Conservation (phyloP, 2,113 vertebrate species). For the Hippocampus zosterae region DNA sequence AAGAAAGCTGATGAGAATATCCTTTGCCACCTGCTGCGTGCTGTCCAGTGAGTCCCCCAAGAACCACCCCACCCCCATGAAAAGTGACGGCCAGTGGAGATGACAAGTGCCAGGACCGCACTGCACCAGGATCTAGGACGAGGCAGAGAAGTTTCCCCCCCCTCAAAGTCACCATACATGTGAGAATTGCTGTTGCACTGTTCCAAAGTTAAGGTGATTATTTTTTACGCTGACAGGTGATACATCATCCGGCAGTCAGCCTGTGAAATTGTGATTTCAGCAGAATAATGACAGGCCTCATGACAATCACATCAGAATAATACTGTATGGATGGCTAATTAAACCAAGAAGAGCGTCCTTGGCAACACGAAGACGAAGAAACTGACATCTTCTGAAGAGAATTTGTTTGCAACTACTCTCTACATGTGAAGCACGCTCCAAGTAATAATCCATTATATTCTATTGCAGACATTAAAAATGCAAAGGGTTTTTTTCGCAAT, state of each 20-base stretch:
- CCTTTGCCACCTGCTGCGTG: conserved; percentile 64
- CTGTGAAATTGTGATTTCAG: conserved; percentile 54
- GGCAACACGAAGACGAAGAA: not conserved
- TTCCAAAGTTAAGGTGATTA: conserved; percentile 48
- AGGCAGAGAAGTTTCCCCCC: conserved; percentile 42
- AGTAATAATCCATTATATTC: not conserved
- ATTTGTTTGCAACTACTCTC: not conserved
- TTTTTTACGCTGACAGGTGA: conserved; percentile 64
- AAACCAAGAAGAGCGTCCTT: conserved; percentile 20
- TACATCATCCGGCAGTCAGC: conserved; percentile 68
- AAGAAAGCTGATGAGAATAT: conserved; percentile 47
- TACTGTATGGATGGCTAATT: conserved; percentile 39
- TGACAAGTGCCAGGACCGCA: conserved; percentile 67
- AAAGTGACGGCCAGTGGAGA: conserved; percentile 62
- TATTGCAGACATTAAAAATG: not conserved
- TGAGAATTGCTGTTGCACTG: conserved; percentile 47
- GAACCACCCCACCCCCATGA: conserved; percentile 48
- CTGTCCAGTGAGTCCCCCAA: conserved; percentile 37
- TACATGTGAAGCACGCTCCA: not conserved
- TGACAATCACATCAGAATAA: conserved; percentile 65
- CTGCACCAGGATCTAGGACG: conserved; percentile 48
- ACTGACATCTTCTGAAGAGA: not conserved
- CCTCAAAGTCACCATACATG: conserved; percentile 63
- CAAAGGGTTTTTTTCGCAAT: no score
- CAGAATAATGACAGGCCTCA: conserved; percentile 64